Base-by-base conservation (phyloP, 1,140 invertebrate genomes). In the Daktulosphaira vitifoliae region DNA sequence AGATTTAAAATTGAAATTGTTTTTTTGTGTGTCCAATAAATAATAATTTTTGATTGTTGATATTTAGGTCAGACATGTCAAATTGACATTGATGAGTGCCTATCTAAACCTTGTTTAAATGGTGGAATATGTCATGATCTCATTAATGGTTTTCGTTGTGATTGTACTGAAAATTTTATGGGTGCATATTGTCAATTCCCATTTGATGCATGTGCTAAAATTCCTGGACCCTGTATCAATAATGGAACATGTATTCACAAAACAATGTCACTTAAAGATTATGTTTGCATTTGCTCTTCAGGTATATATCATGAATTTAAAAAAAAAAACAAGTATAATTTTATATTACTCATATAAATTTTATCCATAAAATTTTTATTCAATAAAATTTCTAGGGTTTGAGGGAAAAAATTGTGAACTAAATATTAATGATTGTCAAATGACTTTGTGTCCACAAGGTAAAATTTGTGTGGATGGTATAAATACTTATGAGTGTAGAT, bases 381-480 rank as follows among this genome's bases (percentile, higher is more conserved):
- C n/a, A n/a, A 94, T 69, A n/a, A n/a, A n/a, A n/a, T 76, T 86
- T 9, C 78, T 86, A 0, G 94, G 94, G 16, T 98, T 91, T 73
- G 83, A 83, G 16, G 92, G 90, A 18, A 82, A 83, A 23, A 92
- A 92, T 70, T 93, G 90, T 73, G 90, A 92, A 73, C 85, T 84
- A 0, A 92, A 92, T 71, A 86, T 92, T 68, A 87, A 94, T 71
- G 90, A 93, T 68, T 94, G 91, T 71, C 80, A 82, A 3, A 82
- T 81, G n/a, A 86, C 86, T 74, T 90, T 91, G 0, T 96, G 92
- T 70, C 81, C 85, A 66, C 90, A 94, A 72, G 87, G 88, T 0
- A 92, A 91, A 15, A 86, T 85, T 8, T 96, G 92, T 74, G 92
- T 94, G 68, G 90, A 94, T 74, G 79, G 86, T n/a, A 89, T 94